Percentiles rank a stretch among this genome's conserved stretches.
Conservation (phyloP, 2,797 vertebrate species). For the Sebastes iracundus region DNA sequence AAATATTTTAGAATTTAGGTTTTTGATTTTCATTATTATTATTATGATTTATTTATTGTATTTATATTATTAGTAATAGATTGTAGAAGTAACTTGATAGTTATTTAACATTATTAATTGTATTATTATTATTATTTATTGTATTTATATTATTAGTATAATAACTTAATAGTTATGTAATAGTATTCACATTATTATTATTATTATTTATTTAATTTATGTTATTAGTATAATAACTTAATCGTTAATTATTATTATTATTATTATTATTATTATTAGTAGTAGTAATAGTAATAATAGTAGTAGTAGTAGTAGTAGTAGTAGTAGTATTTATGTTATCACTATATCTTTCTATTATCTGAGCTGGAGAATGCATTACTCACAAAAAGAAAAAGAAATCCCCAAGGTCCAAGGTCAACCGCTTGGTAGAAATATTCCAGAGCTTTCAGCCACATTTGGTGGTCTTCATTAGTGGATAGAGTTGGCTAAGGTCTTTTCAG, state of each 20-base stretch:
- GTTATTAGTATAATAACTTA: too few relatives aligned
- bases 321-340: too few relatives aligned
- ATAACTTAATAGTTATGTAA: too few relatives aligned
- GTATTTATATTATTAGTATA: too few relatives aligned
- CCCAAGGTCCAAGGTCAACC: background rate
- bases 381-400: background rate
- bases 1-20: background rate
- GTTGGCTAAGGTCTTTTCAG: background rate
- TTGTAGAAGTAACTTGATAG: too few relatives aligned
- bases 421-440: background rate
- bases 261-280: fast-evolving
- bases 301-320: too few relatives aligned
- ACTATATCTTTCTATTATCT: background rate
- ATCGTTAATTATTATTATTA: too few relatives aligned
- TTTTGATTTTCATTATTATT: background rate
- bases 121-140: background rate
- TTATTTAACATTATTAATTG: background rate
- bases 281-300: too few relatives aligned
- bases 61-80: too few relatives aligned
- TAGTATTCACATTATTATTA: background rate
- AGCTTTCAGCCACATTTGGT: background rate
- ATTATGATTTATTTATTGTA: background rate
- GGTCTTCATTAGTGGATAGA: background rate
- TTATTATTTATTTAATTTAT: background rate
- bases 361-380: background rate